Evolutionary conservation across 2,888 invertebrate genomes (phyloP).

Genomic region (Anticlea derivata): DNA sequence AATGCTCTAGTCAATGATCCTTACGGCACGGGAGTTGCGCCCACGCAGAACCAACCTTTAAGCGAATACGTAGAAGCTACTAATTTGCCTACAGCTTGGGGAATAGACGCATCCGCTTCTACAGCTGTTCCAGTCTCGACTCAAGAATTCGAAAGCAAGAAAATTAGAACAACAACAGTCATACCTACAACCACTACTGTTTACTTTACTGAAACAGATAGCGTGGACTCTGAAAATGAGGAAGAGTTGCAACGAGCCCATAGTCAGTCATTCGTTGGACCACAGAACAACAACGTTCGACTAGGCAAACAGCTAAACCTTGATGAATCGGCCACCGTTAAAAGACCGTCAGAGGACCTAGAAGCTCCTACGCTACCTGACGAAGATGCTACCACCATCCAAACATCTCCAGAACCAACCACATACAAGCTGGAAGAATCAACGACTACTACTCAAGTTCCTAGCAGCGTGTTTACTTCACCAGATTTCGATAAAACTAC

Average conservation of each 20-base stretch:
- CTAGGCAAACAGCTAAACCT: constrained; percentile 69
- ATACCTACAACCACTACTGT: constrained; percentile 61
- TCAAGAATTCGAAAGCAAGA: constrained; percentile 70
- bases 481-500: constrained; percentile 72
- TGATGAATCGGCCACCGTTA: constrained; percentile 52
- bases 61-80: constrained; percentile 76
- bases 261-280: constrained; percentile 87
- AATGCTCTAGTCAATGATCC: constrained; percentile 65
- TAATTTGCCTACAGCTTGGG: constrained; percentile 75
- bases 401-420: constrained; percentile 57
- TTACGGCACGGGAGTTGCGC: constrained; percentile 73
- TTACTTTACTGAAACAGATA: constrained; percentile 71
- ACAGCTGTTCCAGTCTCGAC: constrained; percentile 57
- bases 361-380: constrained; percentile 69
- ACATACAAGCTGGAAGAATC: constrained; percentile 58
- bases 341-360: constrained; percentile 68
- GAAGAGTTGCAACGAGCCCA: constrained; percentile 88
- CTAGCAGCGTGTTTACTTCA: constrained; percentile 65
- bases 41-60: constrained; percentile 71
- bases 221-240: constrained; percentile 79
- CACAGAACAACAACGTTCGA: constrained; percentile 76
- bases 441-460: constrained; percentile 54
- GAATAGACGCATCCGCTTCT: constrained; percentile 60
- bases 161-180: constrained; percentile 57
- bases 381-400: constrained; percentile 55